A percentile compares a stretch with the other conserved stretches of the same genome.
phyloP scores from a whole-genome alignment of 2,888 invertebrate species.

The Trypoxylon attenuatum region DNA sequence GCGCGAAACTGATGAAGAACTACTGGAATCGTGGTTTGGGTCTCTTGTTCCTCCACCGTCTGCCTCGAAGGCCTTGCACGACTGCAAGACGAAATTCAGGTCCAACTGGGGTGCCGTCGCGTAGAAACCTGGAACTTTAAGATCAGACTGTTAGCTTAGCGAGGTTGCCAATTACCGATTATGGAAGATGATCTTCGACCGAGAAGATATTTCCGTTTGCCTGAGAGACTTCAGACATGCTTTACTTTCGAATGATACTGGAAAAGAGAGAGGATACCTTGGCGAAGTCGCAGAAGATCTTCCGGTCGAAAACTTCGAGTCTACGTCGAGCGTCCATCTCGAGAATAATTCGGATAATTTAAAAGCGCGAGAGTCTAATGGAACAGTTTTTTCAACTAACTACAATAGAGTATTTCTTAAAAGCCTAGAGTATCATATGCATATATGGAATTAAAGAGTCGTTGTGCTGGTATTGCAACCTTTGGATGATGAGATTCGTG shows the following conservation, averaged over 20 bases:
- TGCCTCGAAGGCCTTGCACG: slow-evolving; percentile 43
- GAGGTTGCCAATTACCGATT: no score
- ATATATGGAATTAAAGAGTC: slow-evolving; percentile 24
- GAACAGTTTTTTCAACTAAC: not conserved
- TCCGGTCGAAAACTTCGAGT: slow-evolving; percentile 39
- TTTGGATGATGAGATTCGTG: slow-evolving; percentile 33
- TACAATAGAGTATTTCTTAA: slow-evolving; percentile 15
- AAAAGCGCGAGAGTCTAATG: slow-evolving; percentile 1
- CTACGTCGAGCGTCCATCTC: slow-evolving; percentile 16
- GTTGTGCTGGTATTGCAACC: slow-evolving; percentile 31
- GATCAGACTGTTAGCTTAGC: slow-evolving; percentile 33
- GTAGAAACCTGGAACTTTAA: slow-evolving; percentile 64
- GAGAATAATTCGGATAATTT: not conserved
- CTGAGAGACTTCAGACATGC: slow-evolving; percentile 14
- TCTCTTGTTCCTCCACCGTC: slow-evolving; percentile 31
- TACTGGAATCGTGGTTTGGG: slow-evolving; percentile 4
- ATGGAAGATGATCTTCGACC: no score
- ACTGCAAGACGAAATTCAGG: slow-evolving; percentile 56
- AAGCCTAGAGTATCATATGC: slow-evolving; percentile 26
- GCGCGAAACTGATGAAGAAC: slow-evolving; percentile 18
- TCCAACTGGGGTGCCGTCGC: slow-evolving; percentile 57
- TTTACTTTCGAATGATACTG: slow-evolving; percentile 15
- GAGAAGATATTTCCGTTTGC: not conserved
- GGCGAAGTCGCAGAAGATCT: slow-evolving; percentile 33
- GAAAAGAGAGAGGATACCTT: slow-evolving; percentile 40